Conservation (phyloP, 2,888 invertebrate genomes). For the Tachina lurida region DNA sequence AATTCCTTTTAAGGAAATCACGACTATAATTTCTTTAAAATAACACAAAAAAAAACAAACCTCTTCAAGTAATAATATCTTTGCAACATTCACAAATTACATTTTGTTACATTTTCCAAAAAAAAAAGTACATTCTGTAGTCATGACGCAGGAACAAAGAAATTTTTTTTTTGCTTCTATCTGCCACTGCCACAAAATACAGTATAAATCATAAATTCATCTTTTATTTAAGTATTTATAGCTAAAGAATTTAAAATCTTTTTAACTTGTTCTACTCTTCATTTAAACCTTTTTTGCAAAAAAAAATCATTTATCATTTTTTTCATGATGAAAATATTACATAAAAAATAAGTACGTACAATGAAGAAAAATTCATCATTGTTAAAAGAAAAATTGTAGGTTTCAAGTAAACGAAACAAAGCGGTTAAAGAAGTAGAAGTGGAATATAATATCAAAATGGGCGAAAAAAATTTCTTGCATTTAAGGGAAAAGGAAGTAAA, state of each 20-base stretch:
- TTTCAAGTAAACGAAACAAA: neutral
- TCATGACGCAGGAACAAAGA: neutral
- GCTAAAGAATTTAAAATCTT: conserved; percentile 33
- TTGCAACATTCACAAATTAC: conserved; percentile 12
- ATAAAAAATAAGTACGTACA: neutral
- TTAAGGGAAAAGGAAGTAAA: neutral
- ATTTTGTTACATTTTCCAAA: neutral
- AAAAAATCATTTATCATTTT: conserved; percentile 62
- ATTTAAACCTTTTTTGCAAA: conserved; percentile 33
- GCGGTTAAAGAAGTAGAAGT: neutral
- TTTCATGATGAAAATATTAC: conserved; percentile 40
- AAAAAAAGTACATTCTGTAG: neutral
- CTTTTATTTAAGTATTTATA: conserved; percentile 11
- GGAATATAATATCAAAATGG: neutral
- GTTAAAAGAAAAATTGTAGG: conserved; percentile 10
- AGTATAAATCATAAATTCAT: conserved; percentile 47
- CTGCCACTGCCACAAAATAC: neutral
- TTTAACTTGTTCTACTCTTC: conserved; percentile 11
- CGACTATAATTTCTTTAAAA: neutral
- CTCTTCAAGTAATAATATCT: neutral
- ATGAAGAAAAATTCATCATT: conserved; percentile 17
- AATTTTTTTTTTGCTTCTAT: neutral
- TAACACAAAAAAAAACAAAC: neutral
- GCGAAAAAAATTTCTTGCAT: neutral
- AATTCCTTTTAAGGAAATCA: neutral